A percentile compares a stretch with the other conserved stretches of the same genome.
Conservation (phyloP, 53 echinoderm and acorn worm species). For the Echinarachnius parma region DNA sequence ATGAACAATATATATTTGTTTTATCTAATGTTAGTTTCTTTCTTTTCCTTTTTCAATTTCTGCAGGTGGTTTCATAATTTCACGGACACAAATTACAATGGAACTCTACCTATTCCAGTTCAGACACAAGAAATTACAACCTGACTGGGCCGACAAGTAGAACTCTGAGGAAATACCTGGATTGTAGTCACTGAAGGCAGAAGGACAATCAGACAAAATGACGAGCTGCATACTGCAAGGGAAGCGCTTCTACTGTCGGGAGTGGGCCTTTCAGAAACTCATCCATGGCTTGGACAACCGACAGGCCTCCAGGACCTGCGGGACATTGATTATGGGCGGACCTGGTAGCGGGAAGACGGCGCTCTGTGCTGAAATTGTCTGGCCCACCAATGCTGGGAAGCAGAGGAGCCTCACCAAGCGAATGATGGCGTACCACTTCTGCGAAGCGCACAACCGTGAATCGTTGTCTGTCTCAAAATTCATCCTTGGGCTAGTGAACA, state of each 20-base stretch:
- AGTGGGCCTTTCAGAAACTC: slow-evolving; percentile 99
- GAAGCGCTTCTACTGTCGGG: slow-evolving; percentile 97
- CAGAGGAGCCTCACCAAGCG: slow-evolving; percentile 83
- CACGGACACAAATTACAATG: too few species aligned
- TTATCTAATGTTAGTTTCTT: too few species aligned
- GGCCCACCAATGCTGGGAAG: slow-evolving; percentile 91
- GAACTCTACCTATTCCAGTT: too few species aligned
- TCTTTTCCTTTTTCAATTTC: too few species aligned
- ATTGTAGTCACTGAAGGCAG: too few species aligned
- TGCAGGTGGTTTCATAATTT: too few species aligned
- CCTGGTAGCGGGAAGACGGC: slow-evolving; percentile 98
- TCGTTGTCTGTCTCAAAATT: slow-evolving; percentile 92
- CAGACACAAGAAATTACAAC: too few species aligned
- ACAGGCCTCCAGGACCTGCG: slow-evolving; percentile 95
- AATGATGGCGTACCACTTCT: slow-evolving; percentile 92
- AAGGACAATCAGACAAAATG: too few species aligned
- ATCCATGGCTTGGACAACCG: slow-evolving; percentile 92
- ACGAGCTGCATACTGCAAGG: slow-evolving; percentile 95
- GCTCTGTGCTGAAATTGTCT: slow-evolving; percentile 87
- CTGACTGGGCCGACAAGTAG: too few species aligned
- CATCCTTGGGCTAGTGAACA: slow-evolving; percentile 83
- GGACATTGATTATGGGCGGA: slow-evolving; percentile 96
- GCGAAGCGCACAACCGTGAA: slow-evolving; percentile 86
- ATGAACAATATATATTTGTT: too few species aligned
- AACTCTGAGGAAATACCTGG: too few species aligned